Evolutionary conservation across 2,797 vertebrate genomes (phyloP).

Genomic region (Hippocampus kuda): DNA sequence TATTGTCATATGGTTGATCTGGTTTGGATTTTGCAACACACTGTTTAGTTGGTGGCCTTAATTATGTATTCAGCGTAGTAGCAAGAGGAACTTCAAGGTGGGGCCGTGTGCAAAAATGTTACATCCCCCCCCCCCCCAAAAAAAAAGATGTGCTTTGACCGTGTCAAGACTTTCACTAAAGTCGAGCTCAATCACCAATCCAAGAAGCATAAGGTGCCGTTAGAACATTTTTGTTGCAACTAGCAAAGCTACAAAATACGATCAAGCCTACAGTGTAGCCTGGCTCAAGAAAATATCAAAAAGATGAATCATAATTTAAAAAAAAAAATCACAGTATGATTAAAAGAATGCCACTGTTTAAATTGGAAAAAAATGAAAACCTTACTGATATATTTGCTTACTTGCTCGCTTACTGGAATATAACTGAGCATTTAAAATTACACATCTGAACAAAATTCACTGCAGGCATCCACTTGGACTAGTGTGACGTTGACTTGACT

Average conservation of each 20-base stretch:
- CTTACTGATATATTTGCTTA: no score
- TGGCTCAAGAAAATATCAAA: background rate
- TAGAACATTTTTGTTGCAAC: background rate
- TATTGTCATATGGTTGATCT: no score
- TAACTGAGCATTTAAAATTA: background rate
- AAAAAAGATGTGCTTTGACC: background rate
- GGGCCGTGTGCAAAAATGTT: no score
- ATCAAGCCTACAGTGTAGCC: background rate
- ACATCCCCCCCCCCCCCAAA: no score
- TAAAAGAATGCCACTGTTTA: background rate
- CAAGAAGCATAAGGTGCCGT: background rate
- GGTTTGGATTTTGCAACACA: no score
- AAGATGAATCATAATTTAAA: background rate
- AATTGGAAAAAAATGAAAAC: background rate
- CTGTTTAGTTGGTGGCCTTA: no score
- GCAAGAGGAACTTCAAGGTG: no score
- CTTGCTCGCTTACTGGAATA: background rate
- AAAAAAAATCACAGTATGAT: background rate
- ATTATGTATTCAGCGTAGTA: no score
- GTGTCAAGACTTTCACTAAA: no score
- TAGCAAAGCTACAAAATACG: background rate
- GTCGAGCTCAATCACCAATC: no score
- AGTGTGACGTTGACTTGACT: background rate
- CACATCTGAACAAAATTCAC: background rate
- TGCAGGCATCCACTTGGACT: background rate